Conservation (phyloP, 2,113 vertebrate genomes). For the Phrynosoma blainvillii region DNA sequence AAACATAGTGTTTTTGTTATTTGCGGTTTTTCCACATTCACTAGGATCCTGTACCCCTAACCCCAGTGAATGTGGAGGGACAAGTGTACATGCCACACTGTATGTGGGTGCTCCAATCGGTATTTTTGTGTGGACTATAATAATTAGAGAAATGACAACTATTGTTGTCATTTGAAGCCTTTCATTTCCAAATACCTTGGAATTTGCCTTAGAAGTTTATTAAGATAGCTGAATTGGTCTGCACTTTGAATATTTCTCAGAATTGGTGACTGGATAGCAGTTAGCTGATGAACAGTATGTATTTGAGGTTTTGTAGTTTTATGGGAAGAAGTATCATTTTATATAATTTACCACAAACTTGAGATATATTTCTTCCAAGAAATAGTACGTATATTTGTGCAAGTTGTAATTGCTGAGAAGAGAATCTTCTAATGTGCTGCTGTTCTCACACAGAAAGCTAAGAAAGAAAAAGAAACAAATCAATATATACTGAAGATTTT, state of each 20-base stretch:
- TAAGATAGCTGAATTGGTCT: background rate
- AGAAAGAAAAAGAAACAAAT: background rate
- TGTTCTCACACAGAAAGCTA: background rate
- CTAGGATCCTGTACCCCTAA: too few relatives aligned
- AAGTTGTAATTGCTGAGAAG: background rate
- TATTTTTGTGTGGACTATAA: too few relatives aligned
- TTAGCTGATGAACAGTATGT: too few relatives aligned
- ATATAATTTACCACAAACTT: background rate
- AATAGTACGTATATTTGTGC: conserved; percentile 9
- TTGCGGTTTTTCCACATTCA: too few relatives aligned
- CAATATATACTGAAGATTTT: background rate
- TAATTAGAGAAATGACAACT: too few relatives aligned
- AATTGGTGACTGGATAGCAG: background rate
- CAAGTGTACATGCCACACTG: too few relatives aligned
- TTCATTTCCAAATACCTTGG: background rate
- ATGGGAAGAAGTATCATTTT: background rate
- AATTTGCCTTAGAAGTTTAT: background rate
- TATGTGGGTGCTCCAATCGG: too few relatives aligned
- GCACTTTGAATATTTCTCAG: background rate
- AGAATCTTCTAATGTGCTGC: background rate
- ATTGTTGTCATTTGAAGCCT: background rate
- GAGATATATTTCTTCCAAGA: background rate
- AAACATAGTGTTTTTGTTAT: too few relatives aligned
- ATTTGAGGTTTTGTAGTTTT: background rate
- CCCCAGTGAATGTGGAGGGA: too few relatives aligned